These are phyloP conservation scores for Pocota personata DNA, from an alignment of 2,888 invertebrate species.

Conservation along the genomic window DNA sequence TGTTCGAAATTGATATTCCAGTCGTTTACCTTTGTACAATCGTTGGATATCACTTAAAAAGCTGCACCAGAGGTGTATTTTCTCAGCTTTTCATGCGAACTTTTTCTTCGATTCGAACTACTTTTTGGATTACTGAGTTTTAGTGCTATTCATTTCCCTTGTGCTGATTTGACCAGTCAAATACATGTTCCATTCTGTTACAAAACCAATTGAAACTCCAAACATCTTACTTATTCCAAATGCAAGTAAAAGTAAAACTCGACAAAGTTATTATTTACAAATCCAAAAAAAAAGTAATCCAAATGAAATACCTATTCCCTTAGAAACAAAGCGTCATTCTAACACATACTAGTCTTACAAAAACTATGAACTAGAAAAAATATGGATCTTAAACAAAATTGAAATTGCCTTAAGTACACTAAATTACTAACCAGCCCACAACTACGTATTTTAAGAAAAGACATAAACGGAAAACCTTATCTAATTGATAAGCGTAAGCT, in stretches of 20 bases:
- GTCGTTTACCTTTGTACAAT: no score
- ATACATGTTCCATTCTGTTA: no score
- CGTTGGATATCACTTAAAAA: no score
- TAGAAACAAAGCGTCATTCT: not conserved
- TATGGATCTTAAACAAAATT: conserved; percentile 6
- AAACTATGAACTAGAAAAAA: conserved; percentile 34
- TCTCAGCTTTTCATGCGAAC: no score
- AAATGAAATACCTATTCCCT: not conserved
- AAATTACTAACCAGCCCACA: conserved; percentile 10
- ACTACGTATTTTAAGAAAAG: conserved; percentile 10
- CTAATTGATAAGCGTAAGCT: conserved; percentile 6
- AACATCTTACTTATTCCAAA: not conserved
- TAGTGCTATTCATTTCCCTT: no score
- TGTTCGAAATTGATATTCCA: no score
- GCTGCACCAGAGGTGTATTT: no score
- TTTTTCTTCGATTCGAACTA: no score
- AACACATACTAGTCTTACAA: conserved; percentile 1
- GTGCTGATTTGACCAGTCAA: no score
- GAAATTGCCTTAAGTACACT: conserved; percentile 8
- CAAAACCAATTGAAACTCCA: not conserved
- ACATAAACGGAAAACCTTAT: not conserved
- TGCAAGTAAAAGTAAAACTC: not conserved
- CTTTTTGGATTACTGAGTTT: no score
- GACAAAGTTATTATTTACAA: conserved; percentile 42
- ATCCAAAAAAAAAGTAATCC: conserved; percentile 9